Conservation (phyloP, 37 sponge, comb jelly and placozoan species). For the Hormiphora californensis region DNA sequence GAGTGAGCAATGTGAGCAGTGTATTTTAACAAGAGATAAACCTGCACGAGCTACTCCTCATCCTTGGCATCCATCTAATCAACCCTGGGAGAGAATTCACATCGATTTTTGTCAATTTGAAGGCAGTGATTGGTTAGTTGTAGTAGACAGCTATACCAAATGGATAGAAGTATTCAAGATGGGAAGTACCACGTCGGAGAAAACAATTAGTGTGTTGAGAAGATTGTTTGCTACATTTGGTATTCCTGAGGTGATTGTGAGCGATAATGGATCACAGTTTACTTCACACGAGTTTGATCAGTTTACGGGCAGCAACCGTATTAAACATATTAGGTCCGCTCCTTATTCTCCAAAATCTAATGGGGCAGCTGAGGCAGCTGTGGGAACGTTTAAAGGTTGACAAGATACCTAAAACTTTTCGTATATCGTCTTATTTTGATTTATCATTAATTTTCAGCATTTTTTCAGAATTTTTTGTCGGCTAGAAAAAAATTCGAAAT, state of each 20-base stretch:
- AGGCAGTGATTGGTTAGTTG: constrained; percentile 17
- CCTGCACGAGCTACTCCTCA: not conserved
- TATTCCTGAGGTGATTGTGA: constrained; percentile 19
- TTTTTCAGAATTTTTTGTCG: too few relatives aligned
- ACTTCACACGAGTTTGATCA: constrained; percentile 35
- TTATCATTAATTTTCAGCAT: too few relatives aligned
- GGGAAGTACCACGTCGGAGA: constrained; percentile 46
- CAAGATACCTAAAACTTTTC: too few relatives aligned
- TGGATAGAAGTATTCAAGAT: constrained; percentile 60
- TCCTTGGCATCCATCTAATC: not conserved
- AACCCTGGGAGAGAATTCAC: constrained; percentile 1
- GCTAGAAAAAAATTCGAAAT: too few relatives aligned
- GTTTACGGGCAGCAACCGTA: constrained; percentile 35
- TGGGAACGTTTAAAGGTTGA: too few relatives aligned
- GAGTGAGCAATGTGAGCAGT: not conserved
- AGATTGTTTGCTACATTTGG: constrained; percentile 58
- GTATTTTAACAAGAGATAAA: not conserved
- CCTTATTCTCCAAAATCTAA: constrained; percentile 58
- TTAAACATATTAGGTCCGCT: constrained; percentile 27
- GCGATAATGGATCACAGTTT: constrained; percentile 62
- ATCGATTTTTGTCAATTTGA: not conserved
- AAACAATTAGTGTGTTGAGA: constrained; percentile 46
- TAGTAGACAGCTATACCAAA: constrained; percentile 56
- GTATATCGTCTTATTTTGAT: too few relatives aligned
- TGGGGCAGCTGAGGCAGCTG: constrained; percentile 21